phyloP scores from a whole-genome alignment of 2,113 vertebrate species.

The Falco punctatus region DNA sequence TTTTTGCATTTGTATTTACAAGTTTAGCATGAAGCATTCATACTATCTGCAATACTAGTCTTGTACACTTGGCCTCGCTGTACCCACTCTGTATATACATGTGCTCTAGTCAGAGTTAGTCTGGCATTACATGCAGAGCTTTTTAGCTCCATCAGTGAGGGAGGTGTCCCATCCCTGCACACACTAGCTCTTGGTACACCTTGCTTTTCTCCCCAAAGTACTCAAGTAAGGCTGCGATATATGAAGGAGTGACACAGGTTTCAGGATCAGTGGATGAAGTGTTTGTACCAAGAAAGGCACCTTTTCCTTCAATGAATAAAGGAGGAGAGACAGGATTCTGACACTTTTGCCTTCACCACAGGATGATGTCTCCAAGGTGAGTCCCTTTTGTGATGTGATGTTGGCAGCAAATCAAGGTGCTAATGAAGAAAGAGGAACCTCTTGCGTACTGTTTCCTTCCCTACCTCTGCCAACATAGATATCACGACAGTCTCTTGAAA shows the following conservation, averaged over 20 bases:
- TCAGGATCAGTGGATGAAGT: background rate
- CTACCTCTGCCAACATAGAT: background rate
- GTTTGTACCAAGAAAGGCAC: background rate
- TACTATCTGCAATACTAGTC: background rate
- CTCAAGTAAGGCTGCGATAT: background rate
- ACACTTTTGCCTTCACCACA: background rate
- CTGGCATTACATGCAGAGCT: background rate
- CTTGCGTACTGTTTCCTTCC: background rate
- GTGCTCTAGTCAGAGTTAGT: background rate
- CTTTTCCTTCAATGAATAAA: background rate
- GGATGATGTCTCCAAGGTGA: background rate
- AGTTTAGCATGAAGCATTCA: background rate
- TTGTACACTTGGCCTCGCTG: background rate
- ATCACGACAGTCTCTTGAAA: background rate
- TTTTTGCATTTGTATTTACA: background rate
- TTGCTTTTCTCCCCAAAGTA: background rate
- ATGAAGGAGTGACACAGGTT: background rate
- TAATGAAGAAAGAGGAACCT: background rate
- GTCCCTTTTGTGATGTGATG: background rate
- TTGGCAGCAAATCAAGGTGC: background rate
- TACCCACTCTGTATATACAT: rapidly evolving
- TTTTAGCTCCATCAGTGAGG: background rate
- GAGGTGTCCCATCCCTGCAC: background rate
- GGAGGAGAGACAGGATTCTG: background rate
- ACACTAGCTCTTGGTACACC: background rate